These are phyloP conservation scores for Cryptoleucopteryx plumbea DNA, from an alignment of 2,113 vertebrate species.

Conservation along the genomic window DNA sequence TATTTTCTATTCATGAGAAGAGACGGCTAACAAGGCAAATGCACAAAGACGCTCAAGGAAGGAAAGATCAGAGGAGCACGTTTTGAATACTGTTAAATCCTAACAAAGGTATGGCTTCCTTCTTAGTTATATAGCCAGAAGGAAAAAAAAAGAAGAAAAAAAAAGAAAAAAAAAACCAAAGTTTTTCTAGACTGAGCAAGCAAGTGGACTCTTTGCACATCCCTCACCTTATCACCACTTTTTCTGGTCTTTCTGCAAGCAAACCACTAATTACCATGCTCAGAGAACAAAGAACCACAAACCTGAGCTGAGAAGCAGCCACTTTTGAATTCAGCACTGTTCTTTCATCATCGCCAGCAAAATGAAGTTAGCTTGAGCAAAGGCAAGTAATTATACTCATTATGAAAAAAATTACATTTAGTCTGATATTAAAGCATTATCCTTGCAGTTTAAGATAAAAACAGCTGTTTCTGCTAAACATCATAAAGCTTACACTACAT, in stretches of 20 bases:
- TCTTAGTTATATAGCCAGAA: not conserved
- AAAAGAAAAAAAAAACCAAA: fast-evolving
- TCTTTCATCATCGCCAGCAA: not conserved
- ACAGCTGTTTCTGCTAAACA: not conserved
- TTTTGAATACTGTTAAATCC: not conserved
- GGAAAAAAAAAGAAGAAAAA: not conserved
- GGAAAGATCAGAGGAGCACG: not conserved
- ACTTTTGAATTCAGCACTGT: not conserved
- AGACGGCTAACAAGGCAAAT: not conserved
- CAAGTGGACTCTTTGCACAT: not conserved
- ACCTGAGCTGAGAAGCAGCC: not conserved
- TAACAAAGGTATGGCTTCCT: not conserved
- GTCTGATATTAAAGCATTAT: not conserved
- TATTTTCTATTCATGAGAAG: not conserved
- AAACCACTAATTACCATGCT: not conserved
- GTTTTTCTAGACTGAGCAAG: not conserved
- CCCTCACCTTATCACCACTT: not conserved
- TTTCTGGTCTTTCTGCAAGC: not conserved
- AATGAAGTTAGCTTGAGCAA: not conserved
- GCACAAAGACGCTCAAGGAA: not conserved
- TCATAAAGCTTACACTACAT: not conserved
- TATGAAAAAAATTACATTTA: not conserved
- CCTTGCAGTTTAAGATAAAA: not conserved
- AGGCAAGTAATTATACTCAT: not conserved
- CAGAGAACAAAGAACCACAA: not conserved